Evolutionary conservation across 2,888 invertebrate species (phyloP).

Genomic region (Trichogramma dendrolimi): DNA sequence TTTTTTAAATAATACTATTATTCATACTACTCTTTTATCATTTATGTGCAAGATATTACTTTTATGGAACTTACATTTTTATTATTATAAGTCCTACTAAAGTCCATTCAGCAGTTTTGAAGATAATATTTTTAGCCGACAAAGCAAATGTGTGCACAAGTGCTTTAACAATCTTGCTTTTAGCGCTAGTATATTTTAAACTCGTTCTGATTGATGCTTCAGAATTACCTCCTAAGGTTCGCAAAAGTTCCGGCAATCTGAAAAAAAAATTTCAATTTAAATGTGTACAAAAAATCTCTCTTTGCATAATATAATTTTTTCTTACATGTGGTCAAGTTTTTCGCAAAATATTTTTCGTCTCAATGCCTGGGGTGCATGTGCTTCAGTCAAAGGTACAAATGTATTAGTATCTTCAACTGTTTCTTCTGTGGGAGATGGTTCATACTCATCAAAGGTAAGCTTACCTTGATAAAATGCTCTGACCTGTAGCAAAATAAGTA

Average conservation of each 20-base stretch:
- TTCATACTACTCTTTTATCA: constrained; percentile 6
- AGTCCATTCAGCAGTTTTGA: constrained; percentile 70
- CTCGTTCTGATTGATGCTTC: constrained; percentile 26
- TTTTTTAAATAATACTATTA: constrained; percentile 6
- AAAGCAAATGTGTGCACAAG: constrained; percentile 66
- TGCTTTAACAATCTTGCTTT: constrained; percentile 36
- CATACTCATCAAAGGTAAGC: constrained; percentile 45
- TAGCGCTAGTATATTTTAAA: constrained; percentile 35
- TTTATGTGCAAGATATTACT: constrained; percentile 9
- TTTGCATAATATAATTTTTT: constrained; percentile 2
- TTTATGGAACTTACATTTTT: constrained; percentile 57
- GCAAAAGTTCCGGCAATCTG: constrained; percentile 58
- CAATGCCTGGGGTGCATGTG: constrained; percentile 63
- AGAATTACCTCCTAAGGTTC: constrained; percentile 50
- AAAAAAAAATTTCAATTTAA: constrained; percentile 8
- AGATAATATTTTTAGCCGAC: constrained; percentile 67
- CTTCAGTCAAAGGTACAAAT: constrained; percentile 64
- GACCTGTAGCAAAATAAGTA: constrained; percentile 46
- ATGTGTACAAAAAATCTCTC: neutral
- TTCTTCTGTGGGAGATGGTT: constrained; percentile 32
- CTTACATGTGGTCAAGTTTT: constrained; percentile 54
- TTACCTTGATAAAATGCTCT: constrained; percentile 62
- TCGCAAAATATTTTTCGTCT: constrained; percentile 67
- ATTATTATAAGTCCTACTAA: constrained; percentile 67
- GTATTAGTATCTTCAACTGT: constrained; percentile 42